Evolutionary conservation across 2,113 vertebrate species (phyloP).

Genomic region (Ochotona princeps): DNA sequence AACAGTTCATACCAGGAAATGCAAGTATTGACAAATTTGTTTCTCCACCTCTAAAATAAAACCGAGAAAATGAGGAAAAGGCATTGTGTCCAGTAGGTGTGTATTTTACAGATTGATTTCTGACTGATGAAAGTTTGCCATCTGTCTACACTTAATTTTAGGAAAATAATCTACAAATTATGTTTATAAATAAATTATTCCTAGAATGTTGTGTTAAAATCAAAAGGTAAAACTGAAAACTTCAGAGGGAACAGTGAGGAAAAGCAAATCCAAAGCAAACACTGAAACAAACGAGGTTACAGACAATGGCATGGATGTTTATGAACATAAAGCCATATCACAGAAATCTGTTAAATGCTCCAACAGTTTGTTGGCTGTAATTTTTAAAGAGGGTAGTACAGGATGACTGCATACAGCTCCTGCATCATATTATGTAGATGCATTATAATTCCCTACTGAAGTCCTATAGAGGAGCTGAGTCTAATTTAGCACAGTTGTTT

Average conservation of each 20-base stretch:
- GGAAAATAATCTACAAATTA: background rate
- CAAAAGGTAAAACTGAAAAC: conserved; percentile 75
- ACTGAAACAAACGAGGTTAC: conserved; percentile 81
- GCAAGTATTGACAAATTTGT: background rate
- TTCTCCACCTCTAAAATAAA: conserved; percentile 31
- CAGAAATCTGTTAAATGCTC: conserved; percentile 81
- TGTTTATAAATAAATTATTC: conserved; percentile 14
- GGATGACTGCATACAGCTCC: conserved; percentile 55
- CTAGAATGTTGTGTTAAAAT: conserved; percentile 43
- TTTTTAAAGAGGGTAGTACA: conserved; percentile 67
- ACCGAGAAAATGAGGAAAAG: background rate
- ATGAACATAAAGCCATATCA: conserved; percentile 78
- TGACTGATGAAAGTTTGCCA: background rate
- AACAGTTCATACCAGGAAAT: conserved; percentile 19
- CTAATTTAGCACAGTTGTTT: conserved; percentile 74
- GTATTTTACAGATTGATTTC: conserved; percentile 6
- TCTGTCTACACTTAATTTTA: background rate
- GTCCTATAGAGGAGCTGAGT: conserved; percentile 53
- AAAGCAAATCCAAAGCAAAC: conserved; percentile 82
- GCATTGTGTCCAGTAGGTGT: background rate
- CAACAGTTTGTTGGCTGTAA: conserved; percentile 71
- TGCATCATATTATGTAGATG: conserved; percentile 62
- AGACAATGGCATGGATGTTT: conserved; percentile 83
- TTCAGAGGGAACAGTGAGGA: conserved; percentile 69
- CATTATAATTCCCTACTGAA: conserved; percentile 64